Conservation (phyloP, 2,888 invertebrate genomes). For the Nomada fucata region DNA sequence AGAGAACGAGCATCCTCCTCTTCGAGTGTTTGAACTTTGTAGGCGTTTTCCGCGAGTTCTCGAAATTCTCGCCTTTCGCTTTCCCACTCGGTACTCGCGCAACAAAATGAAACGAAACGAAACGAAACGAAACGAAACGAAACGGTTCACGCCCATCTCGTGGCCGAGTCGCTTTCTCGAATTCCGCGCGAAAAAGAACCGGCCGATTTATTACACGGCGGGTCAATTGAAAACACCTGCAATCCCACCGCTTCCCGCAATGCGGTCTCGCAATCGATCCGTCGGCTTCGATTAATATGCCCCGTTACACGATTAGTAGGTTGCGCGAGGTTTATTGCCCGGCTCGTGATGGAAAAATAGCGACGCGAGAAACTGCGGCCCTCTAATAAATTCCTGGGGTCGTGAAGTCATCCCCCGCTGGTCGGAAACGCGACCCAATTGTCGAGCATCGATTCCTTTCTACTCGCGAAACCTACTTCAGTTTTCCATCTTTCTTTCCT, state of each 20-base stretch:
- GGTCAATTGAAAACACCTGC: constrained; percentile 64
- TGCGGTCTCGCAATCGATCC: constrained; percentile 62
- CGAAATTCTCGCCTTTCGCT: constrained; percentile 36
- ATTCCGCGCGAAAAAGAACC: constrained; percentile 41
- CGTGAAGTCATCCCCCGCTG: constrained; percentile 29
- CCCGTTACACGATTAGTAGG: constrained; percentile 56
- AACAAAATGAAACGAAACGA: constrained; percentile 15
- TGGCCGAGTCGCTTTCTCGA: constrained; percentile 30
- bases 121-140: constrained; percentile 11
- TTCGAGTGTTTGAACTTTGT: not conserved
- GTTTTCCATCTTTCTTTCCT: not conserved
- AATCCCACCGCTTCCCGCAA: constrained; percentile 51
- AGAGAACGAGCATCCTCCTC: not conserved
- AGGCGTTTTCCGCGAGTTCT: constrained; percentile 35
- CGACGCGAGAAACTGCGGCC: constrained; percentile 34
- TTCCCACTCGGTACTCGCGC: not conserved
- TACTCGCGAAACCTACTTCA: constrained; percentile 17
- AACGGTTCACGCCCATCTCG: constrained; percentile 35
- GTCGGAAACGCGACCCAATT: constrained; percentile 28
- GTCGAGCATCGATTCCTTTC: constrained; percentile 22
- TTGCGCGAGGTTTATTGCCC: constrained; percentile 53
- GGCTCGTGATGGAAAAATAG: constrained; percentile 47
- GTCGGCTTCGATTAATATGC: constrained; percentile 54
- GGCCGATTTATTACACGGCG: constrained; percentile 53
- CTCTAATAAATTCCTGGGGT: constrained; percentile 48